Evolutionary conservation across 2,113 vertebrate species (phyloP).

Genomic region (Catharus minimus): DNA sequence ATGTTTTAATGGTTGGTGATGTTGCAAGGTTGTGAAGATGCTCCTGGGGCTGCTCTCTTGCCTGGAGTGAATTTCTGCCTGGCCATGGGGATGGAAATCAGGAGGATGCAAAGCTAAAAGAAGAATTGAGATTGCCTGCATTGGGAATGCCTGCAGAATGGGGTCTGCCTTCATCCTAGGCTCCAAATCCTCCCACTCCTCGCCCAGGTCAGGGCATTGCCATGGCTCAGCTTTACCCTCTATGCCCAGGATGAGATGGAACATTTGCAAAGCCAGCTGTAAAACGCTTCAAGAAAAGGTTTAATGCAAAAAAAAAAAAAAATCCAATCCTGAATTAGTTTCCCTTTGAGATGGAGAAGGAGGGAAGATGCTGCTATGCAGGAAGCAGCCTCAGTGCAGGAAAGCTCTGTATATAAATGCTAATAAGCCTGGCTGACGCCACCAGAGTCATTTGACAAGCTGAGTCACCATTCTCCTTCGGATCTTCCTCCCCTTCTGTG

Average conservation of each 20-base stretch:
- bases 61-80: neutral
- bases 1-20: neutral
- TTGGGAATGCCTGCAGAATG: neutral
- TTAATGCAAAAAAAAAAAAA: neutral
- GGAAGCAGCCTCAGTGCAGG: neutral
- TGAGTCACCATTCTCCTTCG: neutral
- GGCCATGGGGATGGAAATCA: neutral
- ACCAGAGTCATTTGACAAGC: neutral
- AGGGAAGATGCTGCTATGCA: neutral
- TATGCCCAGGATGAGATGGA: neutral
- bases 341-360: neutral
- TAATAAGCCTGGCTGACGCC: neutral
- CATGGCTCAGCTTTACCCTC: fast-evolving
- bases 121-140: neutral
- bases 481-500: neutral
- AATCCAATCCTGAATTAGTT: neutral
- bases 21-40: neutral
- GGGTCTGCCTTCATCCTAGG: neutral
- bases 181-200: neutral
- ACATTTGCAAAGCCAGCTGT: neutral
- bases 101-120: neutral
- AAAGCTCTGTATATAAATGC: neutral
- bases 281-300: fast-evolving
- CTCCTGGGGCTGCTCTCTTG: neutral
- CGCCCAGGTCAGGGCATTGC: neutral